These are phyloP conservation scores for Agelastica alni DNA, from an alignment of 2,888 invertebrate genomes.

Conservation along the genomic window DNA sequence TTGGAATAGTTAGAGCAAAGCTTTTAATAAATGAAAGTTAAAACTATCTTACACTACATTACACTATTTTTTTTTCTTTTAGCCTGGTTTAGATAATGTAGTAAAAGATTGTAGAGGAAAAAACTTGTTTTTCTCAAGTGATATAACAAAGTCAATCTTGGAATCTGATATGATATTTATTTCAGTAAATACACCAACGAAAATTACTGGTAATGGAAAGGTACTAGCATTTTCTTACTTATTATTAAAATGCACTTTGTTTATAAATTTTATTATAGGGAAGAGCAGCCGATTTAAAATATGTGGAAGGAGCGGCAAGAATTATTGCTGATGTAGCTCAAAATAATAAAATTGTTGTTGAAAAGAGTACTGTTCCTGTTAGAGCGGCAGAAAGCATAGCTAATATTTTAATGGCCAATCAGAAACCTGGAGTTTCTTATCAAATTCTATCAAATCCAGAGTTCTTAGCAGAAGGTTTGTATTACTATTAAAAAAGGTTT, in stretches of 20 bases:
- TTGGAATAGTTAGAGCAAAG: too few species aligned
- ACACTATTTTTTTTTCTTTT: too few species aligned
- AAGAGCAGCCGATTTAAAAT: conserved; percentile 94
- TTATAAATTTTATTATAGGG: too few species aligned
- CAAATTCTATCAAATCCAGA: conserved; percentile 98
- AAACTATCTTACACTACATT: too few species aligned
- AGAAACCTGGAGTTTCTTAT: conserved; percentile 76
- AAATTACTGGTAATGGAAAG: conserved; percentile 94
- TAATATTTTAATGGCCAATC: conserved; percentile 92
- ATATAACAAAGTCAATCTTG: conserved; percentile 82
- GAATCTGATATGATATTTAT: conserved; percentile 98
- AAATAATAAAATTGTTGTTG: conserved; percentile 94
- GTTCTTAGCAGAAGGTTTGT: conserved; percentile 87
- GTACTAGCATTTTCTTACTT: conserved; percentile 52
- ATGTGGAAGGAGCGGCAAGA: conserved; percentile 93
- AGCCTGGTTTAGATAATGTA: conserved; percentile 93
- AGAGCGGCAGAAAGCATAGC: conserved; percentile 96
- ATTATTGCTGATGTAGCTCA: conserved; percentile 92
- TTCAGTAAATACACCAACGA: conserved; percentile 98
- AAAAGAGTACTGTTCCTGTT: conserved; percentile 99
- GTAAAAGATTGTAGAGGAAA: conserved; percentile 84
- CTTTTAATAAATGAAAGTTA: too few species aligned
- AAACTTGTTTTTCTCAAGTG: conserved; percentile 94
- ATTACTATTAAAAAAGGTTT: too few species aligned
- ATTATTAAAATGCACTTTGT: not conserved